Evolutionary conservation across 2,113 vertebrate genomes (phyloP).

Genomic region (Jaculus jaculus): DNA sequence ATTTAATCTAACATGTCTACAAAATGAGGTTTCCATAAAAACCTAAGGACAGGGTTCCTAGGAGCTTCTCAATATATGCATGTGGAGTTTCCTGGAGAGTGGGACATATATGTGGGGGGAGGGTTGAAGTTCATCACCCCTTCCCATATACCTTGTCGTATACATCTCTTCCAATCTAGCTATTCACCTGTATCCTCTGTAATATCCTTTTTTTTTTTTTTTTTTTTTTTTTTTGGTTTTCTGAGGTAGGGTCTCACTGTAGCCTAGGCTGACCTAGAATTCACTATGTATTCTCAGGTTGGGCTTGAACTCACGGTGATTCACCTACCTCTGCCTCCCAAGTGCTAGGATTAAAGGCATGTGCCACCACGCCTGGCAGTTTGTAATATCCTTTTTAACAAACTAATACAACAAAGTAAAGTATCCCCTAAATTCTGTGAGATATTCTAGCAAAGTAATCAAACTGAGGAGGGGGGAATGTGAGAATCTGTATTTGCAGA

Average conservation of each 20-base stretch:
- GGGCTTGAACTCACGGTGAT: no score
- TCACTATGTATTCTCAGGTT: no score
- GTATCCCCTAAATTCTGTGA: background rate
- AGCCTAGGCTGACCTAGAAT: no score
- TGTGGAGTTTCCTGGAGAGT: background rate
- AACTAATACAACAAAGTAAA: background rate
- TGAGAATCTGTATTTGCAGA: background rate
- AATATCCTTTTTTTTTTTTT: background rate
- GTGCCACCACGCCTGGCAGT: no score
- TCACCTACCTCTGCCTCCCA: no score
- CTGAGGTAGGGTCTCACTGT: no score
- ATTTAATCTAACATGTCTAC: background rate
- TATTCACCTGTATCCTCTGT: background rate
- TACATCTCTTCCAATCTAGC: background rate
- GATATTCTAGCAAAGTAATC: background rate
- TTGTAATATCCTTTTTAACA: background rate
- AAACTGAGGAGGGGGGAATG: background rate
- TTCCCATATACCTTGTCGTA: background rate
- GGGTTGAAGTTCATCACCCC: background rate
- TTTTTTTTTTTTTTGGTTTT: no score
- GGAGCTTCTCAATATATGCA: background rate
- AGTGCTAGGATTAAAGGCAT: no score
- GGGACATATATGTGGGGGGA: background rate
- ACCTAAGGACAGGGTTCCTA: background rate
- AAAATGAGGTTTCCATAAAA: background rate